Evolutionary conservation across 1,140 invertebrate species (phyloP).

Genomic region (Trichomalopsis sarcophagae): DNA sequence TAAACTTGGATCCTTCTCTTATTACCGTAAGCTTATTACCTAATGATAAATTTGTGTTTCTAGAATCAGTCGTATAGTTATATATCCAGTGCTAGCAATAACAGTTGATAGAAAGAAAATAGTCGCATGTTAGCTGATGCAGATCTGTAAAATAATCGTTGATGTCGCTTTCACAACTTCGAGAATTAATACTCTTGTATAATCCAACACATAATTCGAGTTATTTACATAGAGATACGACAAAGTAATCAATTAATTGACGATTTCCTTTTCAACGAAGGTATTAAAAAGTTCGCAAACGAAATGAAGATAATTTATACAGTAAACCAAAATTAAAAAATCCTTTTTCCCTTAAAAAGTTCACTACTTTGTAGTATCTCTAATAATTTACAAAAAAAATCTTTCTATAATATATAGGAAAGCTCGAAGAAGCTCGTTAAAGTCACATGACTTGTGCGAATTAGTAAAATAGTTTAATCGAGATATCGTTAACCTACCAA

Average conservation of each 20-base stretch:
- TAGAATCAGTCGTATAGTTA: constrained; percentile 14
- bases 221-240: constrained; percentile 9
- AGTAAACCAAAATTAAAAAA: not conserved
- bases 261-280: not conserved
- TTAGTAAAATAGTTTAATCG: constrained; percentile 24
- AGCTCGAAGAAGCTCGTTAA: constrained; percentile 31
- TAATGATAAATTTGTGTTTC: constrained; percentile 18
- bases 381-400: constrained; percentile 4
- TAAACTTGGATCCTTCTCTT: not conserved
- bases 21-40: not conserved
- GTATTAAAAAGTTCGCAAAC: not conserved
- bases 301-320: not conserved
- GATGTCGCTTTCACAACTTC: not conserved
- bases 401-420: constrained; percentile 7
- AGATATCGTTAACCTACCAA: constrained; percentile 27
- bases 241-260: constrained; percentile 23
- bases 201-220: not conserved
- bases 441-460: constrained; percentile 47
- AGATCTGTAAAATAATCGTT: not conserved
- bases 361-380: constrained; percentile 14
- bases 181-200: not conserved
- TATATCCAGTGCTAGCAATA: constrained; percentile 16
- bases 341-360: not conserved
- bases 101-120: constrained; percentile 1
- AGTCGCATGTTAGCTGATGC: not conserved